These are phyloP conservation scores for Podilymbus podiceps DNA, from an alignment of 2,113 vertebrate species.

Conservation along the genomic window DNA sequence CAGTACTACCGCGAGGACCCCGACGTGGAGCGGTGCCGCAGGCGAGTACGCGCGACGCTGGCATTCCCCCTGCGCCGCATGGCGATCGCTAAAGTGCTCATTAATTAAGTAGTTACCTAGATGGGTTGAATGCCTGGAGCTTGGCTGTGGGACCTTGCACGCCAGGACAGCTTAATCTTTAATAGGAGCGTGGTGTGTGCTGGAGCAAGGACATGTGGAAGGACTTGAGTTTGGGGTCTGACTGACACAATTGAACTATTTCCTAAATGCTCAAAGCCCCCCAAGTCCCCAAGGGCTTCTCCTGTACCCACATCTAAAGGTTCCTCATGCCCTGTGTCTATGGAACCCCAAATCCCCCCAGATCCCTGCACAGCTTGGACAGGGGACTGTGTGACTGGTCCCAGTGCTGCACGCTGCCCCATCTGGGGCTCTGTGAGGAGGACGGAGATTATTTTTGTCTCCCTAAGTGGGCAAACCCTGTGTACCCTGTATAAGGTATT, in stretches of 20 bases:
- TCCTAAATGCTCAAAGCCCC: background rate
- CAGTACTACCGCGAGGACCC: slow-evolving; percentile 82
- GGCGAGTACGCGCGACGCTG: slow-evolving; percentile 39
- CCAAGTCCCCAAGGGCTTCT: accelerated
- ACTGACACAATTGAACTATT: too few relatives aligned
- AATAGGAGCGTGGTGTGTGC: background rate
- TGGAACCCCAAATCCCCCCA: background rate
- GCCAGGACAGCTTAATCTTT: slow-evolving; percentile 25
- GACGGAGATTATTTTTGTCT: background rate
- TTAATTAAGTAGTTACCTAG: background rate
- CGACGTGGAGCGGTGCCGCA: slow-evolving; percentile 85
- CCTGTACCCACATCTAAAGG: background rate
- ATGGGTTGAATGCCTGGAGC: background rate
- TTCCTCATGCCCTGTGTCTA: accelerated
- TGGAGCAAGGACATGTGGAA: background rate
- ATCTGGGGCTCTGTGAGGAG: background rate
- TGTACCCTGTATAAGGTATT: background rate
- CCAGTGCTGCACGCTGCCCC: background rate
- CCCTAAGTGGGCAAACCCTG: background rate
- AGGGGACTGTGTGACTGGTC: background rate
- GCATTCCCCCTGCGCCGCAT: accelerated
- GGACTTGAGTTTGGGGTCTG: accelerated
- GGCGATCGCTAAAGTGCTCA: background rate
- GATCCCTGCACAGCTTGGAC: background rate
- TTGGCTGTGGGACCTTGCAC: background rate